Evolutionary conservation across 1,140 invertebrate genomes (phyloP), one percentile per base, ranked within the genome.

Genomic region (Papilio aristodemus): DNA sequence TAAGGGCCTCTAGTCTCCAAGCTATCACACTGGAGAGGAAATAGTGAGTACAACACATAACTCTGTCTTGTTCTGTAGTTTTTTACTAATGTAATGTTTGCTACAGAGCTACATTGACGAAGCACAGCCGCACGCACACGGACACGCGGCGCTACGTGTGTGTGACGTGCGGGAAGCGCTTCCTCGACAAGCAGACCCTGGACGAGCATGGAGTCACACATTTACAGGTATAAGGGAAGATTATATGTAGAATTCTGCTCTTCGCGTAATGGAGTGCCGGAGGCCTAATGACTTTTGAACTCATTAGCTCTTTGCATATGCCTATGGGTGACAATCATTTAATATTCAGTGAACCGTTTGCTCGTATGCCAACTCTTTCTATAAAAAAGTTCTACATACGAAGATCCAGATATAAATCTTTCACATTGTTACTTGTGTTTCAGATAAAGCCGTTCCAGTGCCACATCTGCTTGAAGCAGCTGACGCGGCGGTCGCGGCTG

Each of bases 391-490:
- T n/a, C n/a, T n/a, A n/a, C n/a, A n/a, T n/a, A n/a, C n/a, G n/a
- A n/a, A n/a, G n/a, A n/a, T n/a, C n/a, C n/a, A n/a, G n/a, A 32
- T 32, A 32, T 32, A 32, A 32, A 32, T 32, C 6, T 32, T 32
- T 3, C 6, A 32, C 27, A 32, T 32, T 32, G 27, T 2, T 32
- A 32, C 6, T 50, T 19, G 57, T 69, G 62, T 4, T 74, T 32
- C 27, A 92, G 91, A 89, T 90, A 57, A 93, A 92, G 50, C 92
- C 92, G 6, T 93, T 91, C 84, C 91, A 92, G 74, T 93, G 92
- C 68, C 91, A 92, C 78, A 92, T 93, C 37, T 93, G 92, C 68
- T 73, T 91, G 71, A 91, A 92, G 78, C 91, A 91, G 36, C 71
- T 93, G 70, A 92, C 90, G 10, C 85, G 92, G 0, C 80, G 89